Evolutionary conservation across 2,797 vertebrate species (phyloP), one percentile per base, ranked within the genome.

Genomic region (Microctenopoma stevenorrisi): DNA sequence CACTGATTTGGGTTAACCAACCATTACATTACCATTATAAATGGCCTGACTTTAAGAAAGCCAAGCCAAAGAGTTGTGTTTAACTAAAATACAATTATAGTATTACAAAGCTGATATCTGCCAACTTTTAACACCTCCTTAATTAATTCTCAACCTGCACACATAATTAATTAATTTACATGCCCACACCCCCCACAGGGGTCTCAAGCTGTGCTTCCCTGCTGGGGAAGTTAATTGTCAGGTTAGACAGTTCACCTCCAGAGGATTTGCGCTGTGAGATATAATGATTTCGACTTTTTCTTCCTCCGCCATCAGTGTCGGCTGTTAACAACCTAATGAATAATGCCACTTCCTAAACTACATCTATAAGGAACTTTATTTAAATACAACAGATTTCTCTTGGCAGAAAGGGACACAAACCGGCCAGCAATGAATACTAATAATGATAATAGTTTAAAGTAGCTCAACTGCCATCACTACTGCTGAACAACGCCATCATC

Each of bases 151-250:
- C 71, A 69, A 76, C 78, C 79, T 72, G 57, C 76, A 75, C 68
- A 77, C 80, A 78, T 86, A 86, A 89, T 88, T 88, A 91, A 91
- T 89, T 88, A 72, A 91, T 88, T 86, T 76, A 72, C 83, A 87
- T 68, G 73, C 66, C 33, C 59, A 8, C 35, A 47, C 51, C 70
- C 33, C 81, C 70, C n/a, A n/a, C 60, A 1, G 47, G 48, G 18
- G 64, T 46, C 73, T 74, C 84, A 81, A 59, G 69, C 85, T 54
- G 78, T 46, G 82, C 72, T 52, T 70, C 78, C 91, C 83, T 77
- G 79, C 92, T 87, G 90, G 68, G 87, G 54, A 43, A 90, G 88
- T 86, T 92, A 92, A 93, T 92, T 91, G 88, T 88, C 87, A 86
- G 79, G 85, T 90, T 90, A 78, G 75, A 83, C 49, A 28, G 22